Evolutionary conservation across 2,113 vertebrate species (phyloP).

Genomic region (Lepus europaeus): DNA sequence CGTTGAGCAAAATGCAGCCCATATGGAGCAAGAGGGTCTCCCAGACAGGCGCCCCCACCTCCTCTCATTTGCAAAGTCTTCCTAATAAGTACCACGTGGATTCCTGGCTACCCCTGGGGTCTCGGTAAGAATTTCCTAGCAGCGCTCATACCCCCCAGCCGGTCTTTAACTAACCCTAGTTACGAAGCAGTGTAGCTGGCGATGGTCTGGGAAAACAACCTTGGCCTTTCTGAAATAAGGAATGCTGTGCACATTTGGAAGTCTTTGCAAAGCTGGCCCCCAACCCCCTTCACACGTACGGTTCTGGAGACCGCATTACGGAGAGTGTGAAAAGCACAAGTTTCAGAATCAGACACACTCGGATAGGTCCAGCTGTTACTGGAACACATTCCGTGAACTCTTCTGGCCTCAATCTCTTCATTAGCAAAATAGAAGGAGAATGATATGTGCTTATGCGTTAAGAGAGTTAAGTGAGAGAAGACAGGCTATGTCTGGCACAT

Average conservation of each 20-base stretch:
- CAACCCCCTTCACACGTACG: background rate
- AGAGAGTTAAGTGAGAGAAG: background rate
- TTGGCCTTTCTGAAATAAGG: slow-evolving; percentile 18
- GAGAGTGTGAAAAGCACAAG: background rate
- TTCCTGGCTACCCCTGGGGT: background rate
- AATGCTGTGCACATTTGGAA: slow-evolving; percentile 6
- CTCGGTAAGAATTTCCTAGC: slow-evolving; percentile 16
- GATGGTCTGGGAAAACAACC: background rate
- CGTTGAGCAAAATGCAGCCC: slow-evolving; percentile 61
- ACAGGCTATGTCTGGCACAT: background rate
- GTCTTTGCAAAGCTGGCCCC: slow-evolving; percentile 8
- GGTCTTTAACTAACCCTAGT: slow-evolving; percentile 2
- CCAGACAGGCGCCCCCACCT: slow-evolving; percentile 34
- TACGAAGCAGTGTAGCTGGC: background rate
- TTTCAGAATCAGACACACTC: background rate
- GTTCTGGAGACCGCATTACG: slow-evolving; percentile 18
- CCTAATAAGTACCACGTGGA: slow-evolving; percentile 72
- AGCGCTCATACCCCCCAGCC: background rate
- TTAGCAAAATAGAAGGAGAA: background rate
- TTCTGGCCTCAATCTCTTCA: background rate
- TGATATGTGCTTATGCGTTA: background rate
- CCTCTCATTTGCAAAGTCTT: slow-evolving; percentile 60
- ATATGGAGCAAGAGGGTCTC: slow-evolving; percentile 60
- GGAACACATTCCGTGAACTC: background rate
- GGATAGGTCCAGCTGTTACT: fast-evolving